These are phyloP conservation scores for Noctilio leporinus DNA, from an alignment of 2,113 vertebrate species.

Conservation along the genomic window DNA sequence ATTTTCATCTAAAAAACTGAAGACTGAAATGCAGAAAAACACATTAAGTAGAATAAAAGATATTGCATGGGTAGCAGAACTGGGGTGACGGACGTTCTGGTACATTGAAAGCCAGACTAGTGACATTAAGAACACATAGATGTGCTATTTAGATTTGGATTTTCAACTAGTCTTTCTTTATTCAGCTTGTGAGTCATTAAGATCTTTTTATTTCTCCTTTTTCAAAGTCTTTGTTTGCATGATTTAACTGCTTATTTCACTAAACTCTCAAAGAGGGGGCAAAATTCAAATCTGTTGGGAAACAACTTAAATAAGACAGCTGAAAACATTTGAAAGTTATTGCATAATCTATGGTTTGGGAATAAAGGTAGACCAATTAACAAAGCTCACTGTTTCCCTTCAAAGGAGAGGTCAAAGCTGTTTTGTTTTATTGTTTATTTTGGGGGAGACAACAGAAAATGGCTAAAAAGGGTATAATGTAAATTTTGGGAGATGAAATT, in stretches of 20 bases:
- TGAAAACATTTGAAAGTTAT: background rate
- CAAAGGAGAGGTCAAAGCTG: background rate
- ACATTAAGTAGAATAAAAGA: background rate
- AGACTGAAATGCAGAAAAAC: background rate
- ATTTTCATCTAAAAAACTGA: background rate
- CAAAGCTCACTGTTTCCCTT: background rate
- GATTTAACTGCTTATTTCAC: background rate
- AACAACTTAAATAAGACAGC: background rate
- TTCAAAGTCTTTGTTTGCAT: background rate
- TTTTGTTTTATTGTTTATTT: slow-evolving; percentile 7
- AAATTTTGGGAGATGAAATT: background rate
- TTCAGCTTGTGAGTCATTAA: background rate
- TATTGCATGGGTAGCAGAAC: background rate
- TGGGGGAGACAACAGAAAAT: background rate
- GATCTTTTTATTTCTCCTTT: background rate
- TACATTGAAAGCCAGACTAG: background rate
- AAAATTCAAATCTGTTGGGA: background rate
- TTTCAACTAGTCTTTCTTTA: background rate
- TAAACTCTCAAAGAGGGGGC: background rate
- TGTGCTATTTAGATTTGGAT: background rate
- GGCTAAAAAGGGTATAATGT: background rate
- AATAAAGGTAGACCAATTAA: background rate
- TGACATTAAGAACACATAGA: background rate
- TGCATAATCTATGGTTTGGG: background rate
- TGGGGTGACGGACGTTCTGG: background rate